Base-by-base conservation (phyloP, 23 tunicate genomes). In the Trididemnum nubilum region DNA sequence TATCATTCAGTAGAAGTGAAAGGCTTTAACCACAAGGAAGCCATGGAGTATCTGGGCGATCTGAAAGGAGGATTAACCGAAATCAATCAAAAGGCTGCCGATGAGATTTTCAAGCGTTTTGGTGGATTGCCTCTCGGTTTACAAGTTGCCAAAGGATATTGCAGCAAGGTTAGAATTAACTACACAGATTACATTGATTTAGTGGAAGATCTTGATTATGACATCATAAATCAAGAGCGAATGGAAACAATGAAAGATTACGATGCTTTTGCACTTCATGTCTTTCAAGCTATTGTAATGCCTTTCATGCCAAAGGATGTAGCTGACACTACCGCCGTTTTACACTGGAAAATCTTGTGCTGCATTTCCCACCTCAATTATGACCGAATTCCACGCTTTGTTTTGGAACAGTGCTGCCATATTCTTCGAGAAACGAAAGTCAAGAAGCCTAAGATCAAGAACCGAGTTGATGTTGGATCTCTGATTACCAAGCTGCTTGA, bases 341-440 rank as follows among this genome's bases (percentile, higher is more conserved):
- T 39, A 29, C 79, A 38, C 21, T 73, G 79, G 79, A 73, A 73
- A 39, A 31, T 73, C 39, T 26, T 73, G 25, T 37, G 27, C 25
- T 73, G 79, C 60, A 12, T 73, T 5, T 73, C 79, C 9, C 39
- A 73, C 29, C 39, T 73, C n/a, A 25, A 73, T 40, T 40, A 73
- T 39, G 79, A 73, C 39, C 79, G 79, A 39, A 73, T 73, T 38
- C 82, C 82, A 5, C 35, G 36, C 22, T 27, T 32, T 78, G 72
- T 78, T 36, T n/a, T n/a, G n/a, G n/a, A n/a, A n/a, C n/a, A n/a
- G n/a, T n/a, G n/a, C n/a, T n/a, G n/a, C n/a, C n/a, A 31, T 32
- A 7, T 31, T 18, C 15, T 69, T 4, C 7, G 37, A 9, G 38
- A 69, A 29, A 33, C 19, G 65, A 7, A 4, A 4, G 61, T 37